phyloP scores from a whole-genome alignment of 2,113 vertebrate species.

The Cryptomyrus ogoouensis region DNA sequence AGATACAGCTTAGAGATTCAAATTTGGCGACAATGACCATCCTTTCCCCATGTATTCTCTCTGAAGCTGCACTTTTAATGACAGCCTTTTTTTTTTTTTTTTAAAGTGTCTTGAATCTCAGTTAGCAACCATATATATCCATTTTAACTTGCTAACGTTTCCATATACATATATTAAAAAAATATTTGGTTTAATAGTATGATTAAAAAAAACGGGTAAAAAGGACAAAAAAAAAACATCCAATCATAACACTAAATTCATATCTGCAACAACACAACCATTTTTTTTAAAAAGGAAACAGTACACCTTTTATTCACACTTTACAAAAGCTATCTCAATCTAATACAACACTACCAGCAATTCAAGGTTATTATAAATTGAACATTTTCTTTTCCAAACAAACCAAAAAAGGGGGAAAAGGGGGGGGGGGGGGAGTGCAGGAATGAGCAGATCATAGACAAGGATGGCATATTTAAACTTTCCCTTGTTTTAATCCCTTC shows the following conservation, averaged over 20 bases:
- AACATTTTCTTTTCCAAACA: constrained; percentile 76
- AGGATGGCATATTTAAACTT: constrained; percentile 57
- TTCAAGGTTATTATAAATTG: constrained; percentile 76
- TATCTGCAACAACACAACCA: constrained; percentile 84
- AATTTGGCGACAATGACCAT: constrained; percentile 26
- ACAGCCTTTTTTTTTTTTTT: neutral
- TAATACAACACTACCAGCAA: constrained; percentile 86
- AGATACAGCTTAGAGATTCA: constrained; percentile 34
- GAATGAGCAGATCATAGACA: constrained; percentile 64
- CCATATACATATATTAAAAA: constrained; percentile 14
- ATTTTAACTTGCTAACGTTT: constrained; percentile 17
- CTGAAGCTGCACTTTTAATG: neutral
- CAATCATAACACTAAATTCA: constrained; percentile 65
- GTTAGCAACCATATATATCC: constrained; percentile 15
- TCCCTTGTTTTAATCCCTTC: constrained; percentile 44
- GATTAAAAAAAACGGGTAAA: constrained; percentile 36
- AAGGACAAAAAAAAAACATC: constrained; percentile 46
- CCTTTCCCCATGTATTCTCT: neutral
- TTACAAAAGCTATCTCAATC: constrained; percentile 73
- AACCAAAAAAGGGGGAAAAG: constrained; percentile 41
- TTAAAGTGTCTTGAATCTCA: neutral
- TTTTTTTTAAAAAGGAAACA: constrained; percentile 80
- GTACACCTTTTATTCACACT: constrained; percentile 96
- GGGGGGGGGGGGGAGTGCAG: constrained; percentile 28
- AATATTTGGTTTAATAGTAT: constrained; percentile 36